Base-by-base conservation (phyloP, 2,888 invertebrate species). In the Cosmia trapezina region DNA sequence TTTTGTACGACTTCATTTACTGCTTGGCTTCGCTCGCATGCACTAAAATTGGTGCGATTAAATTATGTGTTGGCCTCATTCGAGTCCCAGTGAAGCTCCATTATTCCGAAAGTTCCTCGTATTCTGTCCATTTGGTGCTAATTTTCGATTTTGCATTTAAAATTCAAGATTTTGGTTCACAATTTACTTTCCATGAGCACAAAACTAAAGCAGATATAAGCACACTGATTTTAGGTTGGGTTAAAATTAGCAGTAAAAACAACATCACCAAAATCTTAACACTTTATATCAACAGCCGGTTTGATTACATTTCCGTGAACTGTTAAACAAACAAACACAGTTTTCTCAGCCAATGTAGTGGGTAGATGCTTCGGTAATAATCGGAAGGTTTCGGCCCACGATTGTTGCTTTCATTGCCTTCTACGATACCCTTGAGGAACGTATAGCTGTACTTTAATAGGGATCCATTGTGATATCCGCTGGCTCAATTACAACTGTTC, bases 401-500 rank as follows among this genome's bases (percentile, higher is more conserved):
- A 83, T 83, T 84, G 78, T 64, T 69, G 79, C 69, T 72, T 72
- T 43, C 73, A 87, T 80, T 83, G 87, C 80, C 78, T 73, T 79
- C 76, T 62, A 89, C 82, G 89, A 88, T 87, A 88, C 94, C 92
- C 93, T 83, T 76, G 94, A 91, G 94, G 83, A 85, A 81, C 90
- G 90, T 93, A 90, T 88, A 86, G 87, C 86, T 89, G 89, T 89
- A 83, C 88, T 88, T 88, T 93, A 94, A 94, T 94, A 90, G 90
- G 91, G 89, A 93, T 93, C 90, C 91, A 94, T 94, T 91, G 93
- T 91, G 86, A 90, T 89, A 90, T 89, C 91, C 88, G 84, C 78
- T 56, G 81, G 76, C 78, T 89, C 89, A 90, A 90, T 90, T 89
- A 89, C 87, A 81, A 72, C n/a, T 80, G 83, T 86, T 85, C 79